A percentile compares a stretch with the other conserved stretches of the same genome.
These are phyloP conservation scores for Eriocheir sinensis DNA, from an alignment of 1,140 invertebrate genomes.

Conservation along the genomic window DNA sequence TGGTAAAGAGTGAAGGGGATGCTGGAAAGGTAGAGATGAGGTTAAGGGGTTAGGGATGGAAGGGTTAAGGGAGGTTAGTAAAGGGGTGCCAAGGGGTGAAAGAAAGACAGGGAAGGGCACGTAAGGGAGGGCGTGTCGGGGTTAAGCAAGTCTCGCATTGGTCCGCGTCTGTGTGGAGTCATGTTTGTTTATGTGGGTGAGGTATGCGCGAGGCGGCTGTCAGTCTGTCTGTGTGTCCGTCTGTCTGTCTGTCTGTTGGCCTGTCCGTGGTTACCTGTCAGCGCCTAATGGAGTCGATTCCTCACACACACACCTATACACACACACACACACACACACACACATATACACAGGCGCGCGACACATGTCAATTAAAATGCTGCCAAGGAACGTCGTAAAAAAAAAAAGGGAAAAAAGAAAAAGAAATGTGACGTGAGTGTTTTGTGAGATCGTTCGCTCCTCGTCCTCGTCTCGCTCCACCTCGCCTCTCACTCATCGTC, in stretches of 20 bases:
- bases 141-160: neutral
- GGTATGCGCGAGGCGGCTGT: neutral
- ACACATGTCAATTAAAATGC: neutral
- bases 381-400: neutral
- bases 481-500: neutral
- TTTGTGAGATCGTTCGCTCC: neutral
- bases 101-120: too few relatives aligned
- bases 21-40: too few relatives aligned
- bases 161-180: neutral
- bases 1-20: too few relatives aligned
- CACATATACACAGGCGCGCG: neutral
- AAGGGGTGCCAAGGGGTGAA: too few relatives aligned
- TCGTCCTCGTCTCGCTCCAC: neutral
- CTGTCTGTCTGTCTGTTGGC: neutral
- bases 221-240: neutral
- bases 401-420: neutral
- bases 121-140: neutral
- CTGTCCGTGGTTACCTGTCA: neutral
- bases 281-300: constrained; percentile 1
- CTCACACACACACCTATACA: neutral
- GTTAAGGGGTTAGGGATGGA: too few relatives aligned
- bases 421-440: neutral
- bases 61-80: too few relatives aligned
- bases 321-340: neutral
- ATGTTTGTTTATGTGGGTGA: neutral